Evolutionary conservation across 2,888 invertebrate species (phyloP).

Genomic region (Lasioglossum marginatum): DNA sequence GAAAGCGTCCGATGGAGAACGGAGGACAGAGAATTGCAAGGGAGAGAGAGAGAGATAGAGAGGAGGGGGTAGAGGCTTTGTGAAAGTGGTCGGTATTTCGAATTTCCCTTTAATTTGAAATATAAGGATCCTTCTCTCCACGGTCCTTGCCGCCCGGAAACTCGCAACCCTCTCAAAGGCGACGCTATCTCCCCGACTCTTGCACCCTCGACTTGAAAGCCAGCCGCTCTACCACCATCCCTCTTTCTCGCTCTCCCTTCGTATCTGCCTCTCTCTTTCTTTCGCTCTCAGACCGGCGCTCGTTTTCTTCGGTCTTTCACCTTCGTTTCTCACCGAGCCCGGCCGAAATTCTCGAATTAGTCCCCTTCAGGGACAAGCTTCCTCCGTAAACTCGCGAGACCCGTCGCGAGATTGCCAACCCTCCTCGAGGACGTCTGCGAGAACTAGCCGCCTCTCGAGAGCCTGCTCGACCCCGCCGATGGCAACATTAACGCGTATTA

Average conservation of each 20-base stretch:
- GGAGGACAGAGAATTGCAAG: conserved; percentile 41
- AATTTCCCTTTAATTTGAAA: conserved; percentile 81
- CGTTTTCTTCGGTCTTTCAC: conserved; percentile 51
- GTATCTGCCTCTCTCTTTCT: background rate
- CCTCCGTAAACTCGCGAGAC: conserved; percentile 50
- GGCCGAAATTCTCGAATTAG: conserved; percentile 63
- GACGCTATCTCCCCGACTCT: conserved; percentile 58
- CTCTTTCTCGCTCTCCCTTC: background rate
- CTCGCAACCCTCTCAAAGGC: conserved; percentile 74
- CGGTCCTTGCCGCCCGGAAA: conserved; percentile 67
- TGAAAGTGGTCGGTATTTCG: conserved; percentile 76
- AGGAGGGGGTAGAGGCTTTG: conserved; percentile 71
- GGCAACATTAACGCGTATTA: background rate
- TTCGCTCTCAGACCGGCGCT: conserved; percentile 7
- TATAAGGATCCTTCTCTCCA: conserved; percentile 75
- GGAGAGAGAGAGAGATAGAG: conserved; percentile 3
- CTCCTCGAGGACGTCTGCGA: conserved; percentile 43
- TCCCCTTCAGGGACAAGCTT: conserved; percentile 57
- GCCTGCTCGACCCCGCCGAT: conserved; percentile 19
- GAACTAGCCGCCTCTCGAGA: conserved; percentile 24
- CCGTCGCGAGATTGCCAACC: conserved; percentile 49
- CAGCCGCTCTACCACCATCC: background rate
- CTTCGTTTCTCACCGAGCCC: conserved; percentile 36
- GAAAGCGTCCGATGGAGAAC: conserved; percentile 25
- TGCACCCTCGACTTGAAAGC: conserved; percentile 63